phyloP scores from a whole-genome alignment of 35 echinoderm and acorn worm species.

The Heliocidaris tuberculata region DNA sequence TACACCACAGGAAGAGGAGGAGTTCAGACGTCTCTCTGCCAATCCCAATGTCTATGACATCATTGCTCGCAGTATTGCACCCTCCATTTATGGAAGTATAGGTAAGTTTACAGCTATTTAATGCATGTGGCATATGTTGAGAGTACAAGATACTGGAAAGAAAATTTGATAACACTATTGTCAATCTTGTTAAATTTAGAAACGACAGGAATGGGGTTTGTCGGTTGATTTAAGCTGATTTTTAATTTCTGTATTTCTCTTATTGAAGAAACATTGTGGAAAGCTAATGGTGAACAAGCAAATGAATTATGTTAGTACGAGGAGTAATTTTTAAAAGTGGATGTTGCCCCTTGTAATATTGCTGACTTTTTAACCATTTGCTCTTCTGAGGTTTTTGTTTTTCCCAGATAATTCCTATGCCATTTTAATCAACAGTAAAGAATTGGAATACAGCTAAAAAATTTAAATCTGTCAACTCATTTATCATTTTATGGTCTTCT shows the following conservation, averaged over 20 bases:
- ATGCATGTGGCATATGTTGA: neutral
- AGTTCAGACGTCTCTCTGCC: conserved; percentile 81
- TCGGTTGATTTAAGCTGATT: neutral
- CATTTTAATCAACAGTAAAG: no score
- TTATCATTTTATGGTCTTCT: neutral
- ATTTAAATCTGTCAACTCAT: neutral
- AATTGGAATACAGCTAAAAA: no score
- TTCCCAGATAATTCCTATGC: no score
- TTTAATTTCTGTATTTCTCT: neutral
- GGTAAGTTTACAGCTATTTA: conserved; percentile 53
- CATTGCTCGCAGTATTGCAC: conserved; percentile 90
- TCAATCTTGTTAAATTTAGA: neutral
- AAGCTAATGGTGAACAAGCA: neutral
- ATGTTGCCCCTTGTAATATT: neutral
- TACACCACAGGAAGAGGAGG: conserved; percentile 89
- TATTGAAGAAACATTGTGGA: neutral
- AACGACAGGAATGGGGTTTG: no score
- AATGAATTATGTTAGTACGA: neutral
- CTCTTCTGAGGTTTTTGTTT: no score
- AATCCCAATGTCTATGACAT: conserved; percentile 88
- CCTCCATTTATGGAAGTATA: conserved; percentile 96
- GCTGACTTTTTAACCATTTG: neutral
- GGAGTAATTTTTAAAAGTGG: neutral
- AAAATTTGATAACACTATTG: neutral
- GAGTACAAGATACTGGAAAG: neutral